phyloP scores from a whole-genome alignment of 2,113 vertebrate species.

The Trichomycterus rosablanca region DNA sequence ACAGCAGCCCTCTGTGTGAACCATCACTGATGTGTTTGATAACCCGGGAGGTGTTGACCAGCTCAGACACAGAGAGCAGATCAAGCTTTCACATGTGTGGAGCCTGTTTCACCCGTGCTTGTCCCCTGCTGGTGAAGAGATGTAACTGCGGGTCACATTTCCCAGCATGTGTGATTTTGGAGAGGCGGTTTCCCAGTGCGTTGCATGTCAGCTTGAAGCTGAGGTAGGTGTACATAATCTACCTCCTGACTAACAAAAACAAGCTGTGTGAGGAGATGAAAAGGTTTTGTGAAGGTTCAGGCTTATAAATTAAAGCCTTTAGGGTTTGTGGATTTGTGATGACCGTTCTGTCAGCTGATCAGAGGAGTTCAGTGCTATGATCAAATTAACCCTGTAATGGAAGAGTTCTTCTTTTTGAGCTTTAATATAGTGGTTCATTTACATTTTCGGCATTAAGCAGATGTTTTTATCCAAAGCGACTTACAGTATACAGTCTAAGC shows the following conservation, averaged over 20 bases:
- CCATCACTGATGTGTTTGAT: too few species aligned
- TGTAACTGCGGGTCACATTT: constrained; percentile 47
- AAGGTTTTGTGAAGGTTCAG: constrained; percentile 57
- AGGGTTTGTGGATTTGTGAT: not conserved
- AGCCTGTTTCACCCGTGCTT: not conserved
- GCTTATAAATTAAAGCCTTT: constrained; percentile 37
- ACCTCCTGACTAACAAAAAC: constrained; percentile 33
- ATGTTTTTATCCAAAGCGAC: too few species aligned
- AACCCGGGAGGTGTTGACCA: too few species aligned
- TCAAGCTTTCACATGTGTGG: too few species aligned
- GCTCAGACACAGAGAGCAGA: not conserved
- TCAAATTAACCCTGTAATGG: too few species aligned
- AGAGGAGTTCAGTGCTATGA: too few species aligned
- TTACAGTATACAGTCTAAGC: too few species aligned
- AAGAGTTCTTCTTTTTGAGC: too few species aligned
- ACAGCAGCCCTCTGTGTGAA: too few species aligned
- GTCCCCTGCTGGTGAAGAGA: constrained; percentile 30
- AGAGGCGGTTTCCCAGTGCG: not conserved
- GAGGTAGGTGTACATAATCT: constrained; percentile 29
- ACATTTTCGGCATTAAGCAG: too few species aligned
- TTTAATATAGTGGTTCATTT: too few species aligned
- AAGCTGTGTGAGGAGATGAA: constrained; percentile 2
- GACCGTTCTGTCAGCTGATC: too few species aligned
- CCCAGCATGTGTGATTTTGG: constrained; percentile 39
- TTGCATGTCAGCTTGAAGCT: not conserved